Evolutionary conservation across 53 echinoderm and acorn worm species (phyloP).

Genomic region (Echinometra lucunter): DNA sequence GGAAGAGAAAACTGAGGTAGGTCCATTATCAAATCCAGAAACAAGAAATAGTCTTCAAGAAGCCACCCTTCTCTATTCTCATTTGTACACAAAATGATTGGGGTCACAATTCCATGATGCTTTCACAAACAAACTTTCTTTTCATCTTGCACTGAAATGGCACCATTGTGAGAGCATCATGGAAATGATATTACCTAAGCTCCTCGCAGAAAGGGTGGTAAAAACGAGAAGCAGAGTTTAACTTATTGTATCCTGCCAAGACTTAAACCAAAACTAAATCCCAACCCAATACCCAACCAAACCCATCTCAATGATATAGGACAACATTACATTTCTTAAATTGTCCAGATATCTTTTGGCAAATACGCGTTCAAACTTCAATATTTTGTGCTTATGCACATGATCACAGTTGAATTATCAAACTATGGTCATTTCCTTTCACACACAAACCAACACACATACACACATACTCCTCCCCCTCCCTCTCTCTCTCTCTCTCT

Average conservation of each 20-base stretch:
- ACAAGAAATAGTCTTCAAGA: constrained; percentile 61
- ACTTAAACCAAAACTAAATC: background rate
- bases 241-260: constrained; percentile 35
- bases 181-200: background rate
- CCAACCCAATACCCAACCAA: constrained; percentile 5
- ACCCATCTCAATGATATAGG: background rate
- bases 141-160: background rate
- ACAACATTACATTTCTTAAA: background rate
- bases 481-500: constrained; percentile 24
- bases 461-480: background rate
- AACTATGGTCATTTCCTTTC: constrained; percentile 9
- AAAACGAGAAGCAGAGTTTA: constrained; percentile 45
- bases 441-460: background rate
- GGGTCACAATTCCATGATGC: constrained; percentile 31
- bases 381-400: background rate
- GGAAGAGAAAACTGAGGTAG: constrained; percentile 71
- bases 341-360: constrained; percentile 54
- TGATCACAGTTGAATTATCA: background rate
- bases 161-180: background rate
- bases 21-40: constrained; percentile 26
- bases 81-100: background rate
- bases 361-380: constrained; percentile 27
- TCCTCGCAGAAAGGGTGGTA: constrained; percentile 56
- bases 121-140: background rate
- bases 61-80: constrained; percentile 42